phyloP scores from a whole-genome alignment of 2,797 vertebrate genomes.

The Xyrichtys novacula region DNA sequence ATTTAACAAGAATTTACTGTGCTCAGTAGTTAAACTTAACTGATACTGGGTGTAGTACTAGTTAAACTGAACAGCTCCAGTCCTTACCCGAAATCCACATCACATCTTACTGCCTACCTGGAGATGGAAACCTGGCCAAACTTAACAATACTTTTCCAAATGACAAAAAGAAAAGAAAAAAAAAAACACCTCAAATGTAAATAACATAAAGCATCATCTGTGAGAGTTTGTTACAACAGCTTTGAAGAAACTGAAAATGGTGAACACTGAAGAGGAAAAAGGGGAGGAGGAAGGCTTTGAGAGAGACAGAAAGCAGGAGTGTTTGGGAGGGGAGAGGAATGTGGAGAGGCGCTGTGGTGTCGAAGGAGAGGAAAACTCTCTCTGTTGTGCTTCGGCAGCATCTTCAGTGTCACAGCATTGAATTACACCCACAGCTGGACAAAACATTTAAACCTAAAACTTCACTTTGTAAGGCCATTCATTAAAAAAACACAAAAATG shows the following conservation, averaged over 20 bases:
- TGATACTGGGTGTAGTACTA: neutral
- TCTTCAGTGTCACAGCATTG: slow-evolving; percentile 56
- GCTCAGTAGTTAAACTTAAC: neutral
- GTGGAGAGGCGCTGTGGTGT: slow-evolving; percentile 33
- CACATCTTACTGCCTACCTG: slow-evolving; percentile 52
- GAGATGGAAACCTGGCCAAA: slow-evolving; percentile 50
- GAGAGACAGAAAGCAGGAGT: slow-evolving; percentile 49
- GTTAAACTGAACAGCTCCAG: slow-evolving; percentile 37
- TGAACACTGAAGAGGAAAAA: neutral
- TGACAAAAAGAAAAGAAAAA: slow-evolving; percentile 33
- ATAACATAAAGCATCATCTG: slow-evolving; percentile 50
- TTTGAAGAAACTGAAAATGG: slow-evolving; percentile 32
- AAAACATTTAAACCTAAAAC: slow-evolving; percentile 56
- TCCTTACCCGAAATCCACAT: slow-evolving; percentile 51
- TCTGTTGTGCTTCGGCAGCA: slow-evolving; percentile 37
- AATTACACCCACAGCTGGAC: slow-evolving; percentile 76
- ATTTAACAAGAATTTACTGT: neutral
- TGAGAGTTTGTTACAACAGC: slow-evolving; percentile 9
- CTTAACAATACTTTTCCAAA: slow-evolving; percentile 52
- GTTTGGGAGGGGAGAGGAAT: slow-evolving; percentile 60
- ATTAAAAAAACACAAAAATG: slow-evolving; percentile 1
- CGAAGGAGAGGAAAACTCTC: slow-evolving; percentile 42
- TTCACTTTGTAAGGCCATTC: slow-evolving; percentile 23
- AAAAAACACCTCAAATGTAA: slow-evolving; percentile 53
- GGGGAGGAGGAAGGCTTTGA: slow-evolving; percentile 16